Evolutionary conservation across 2,113 vertebrate species (phyloP), one percentile per base, ranked within the genome.

Genomic region (Pterocles orientalis): DNA sequence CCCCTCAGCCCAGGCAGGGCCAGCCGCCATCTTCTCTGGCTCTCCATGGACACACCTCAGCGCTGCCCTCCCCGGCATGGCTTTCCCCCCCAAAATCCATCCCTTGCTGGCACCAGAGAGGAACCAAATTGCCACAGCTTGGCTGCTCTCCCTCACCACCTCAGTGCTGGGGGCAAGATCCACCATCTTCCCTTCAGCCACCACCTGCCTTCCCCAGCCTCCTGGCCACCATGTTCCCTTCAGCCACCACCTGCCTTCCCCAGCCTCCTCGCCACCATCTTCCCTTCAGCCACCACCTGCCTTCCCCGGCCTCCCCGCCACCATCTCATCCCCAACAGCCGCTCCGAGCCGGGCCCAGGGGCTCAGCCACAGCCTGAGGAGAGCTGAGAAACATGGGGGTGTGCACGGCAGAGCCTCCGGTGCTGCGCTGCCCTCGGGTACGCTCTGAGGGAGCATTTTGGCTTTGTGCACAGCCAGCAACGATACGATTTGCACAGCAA

Each of bases 361-460:
- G 4, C 24, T 54, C n/a, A 12, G 25, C 34, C 26, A 8, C 29
- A 39, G 24, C 7, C 17, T 28, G 58, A 76, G 31, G 10, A 68
- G 48, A 61, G 73, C 60, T 57, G 60, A 57, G 62, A 81, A 92
- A 50, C 31, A 10, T 1, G 18, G 25, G 39, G n/a, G 25, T 1
- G 3, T 23, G 45, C 4, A 3, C 2, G 10, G 45, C 43, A 71
- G 10, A n/a, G n/a, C 69, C 51, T 16, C 26, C 0, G 0, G 18
- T 7, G 17, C n/a, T 10, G 19, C 5, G 1, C 50, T 58, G 66
- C 41, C 29, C 13, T 60, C 48, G 12, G 60, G 41, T 62, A 29
- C 1, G 4, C 47, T 43, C 66, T 60, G 79, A 48, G 61, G 14
- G 16, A 24, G 20, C 9, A 39, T 20, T 18, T 81, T 3, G 28